Evolutionary conservation across 2,797 vertebrate genomes (phyloP).

Genomic region (Mormyrus proboscirostris): DNA sequence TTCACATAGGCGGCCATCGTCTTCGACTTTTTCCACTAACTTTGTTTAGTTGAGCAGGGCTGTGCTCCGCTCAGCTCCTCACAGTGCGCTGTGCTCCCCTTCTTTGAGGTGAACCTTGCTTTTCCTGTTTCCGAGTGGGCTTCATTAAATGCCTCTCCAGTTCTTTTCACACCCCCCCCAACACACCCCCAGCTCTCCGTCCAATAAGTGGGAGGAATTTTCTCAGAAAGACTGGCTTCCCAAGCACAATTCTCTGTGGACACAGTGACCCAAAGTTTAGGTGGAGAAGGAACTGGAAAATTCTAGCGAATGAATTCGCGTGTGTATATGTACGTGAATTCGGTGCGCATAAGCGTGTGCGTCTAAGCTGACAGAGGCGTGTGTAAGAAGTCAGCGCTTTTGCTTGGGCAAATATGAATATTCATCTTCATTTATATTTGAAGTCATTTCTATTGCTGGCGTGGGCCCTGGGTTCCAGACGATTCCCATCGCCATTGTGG

Average conservation of each 20-base stretch:
- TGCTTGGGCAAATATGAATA: conserved; percentile 98
- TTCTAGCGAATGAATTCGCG: conserved; percentile 78
- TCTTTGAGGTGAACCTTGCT: conserved; percentile 65
- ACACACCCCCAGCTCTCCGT: conserved; percentile 22
- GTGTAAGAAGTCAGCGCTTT: conserved; percentile 96
- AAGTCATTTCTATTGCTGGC: conserved; percentile 87
- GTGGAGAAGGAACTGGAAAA: conserved; percentile 67
- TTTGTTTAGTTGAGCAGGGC: conserved; percentile 40
- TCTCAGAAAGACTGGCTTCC: conserved; percentile 64
- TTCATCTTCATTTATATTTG: conserved; percentile 99
- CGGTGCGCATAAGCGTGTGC: conserved; percentile 1
- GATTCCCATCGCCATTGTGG: conserved; percentile 91
- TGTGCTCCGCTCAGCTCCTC: conserved; percentile 43
- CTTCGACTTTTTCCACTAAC: conserved; percentile 37
- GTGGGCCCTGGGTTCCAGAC: conserved; percentile 81
- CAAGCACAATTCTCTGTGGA: conserved; percentile 65
- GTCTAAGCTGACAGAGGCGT: conserved; percentile 90
- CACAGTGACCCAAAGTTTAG: conserved; percentile 67
- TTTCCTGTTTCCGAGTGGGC: conserved; percentile 66
- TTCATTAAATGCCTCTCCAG: conserved; percentile 70
- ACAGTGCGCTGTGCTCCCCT: conserved; percentile 55
- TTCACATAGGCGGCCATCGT: conserved; percentile 42
- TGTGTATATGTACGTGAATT: too few relatives aligned
- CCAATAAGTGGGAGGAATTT: conserved; percentile 58
- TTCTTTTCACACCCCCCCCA: conserved; percentile 41